Percentiles rank a stretch among this genome's conserved stretches.
These are phyloP conservation scores for Emydocephalus ijimae DNA, from an alignment of 2,113 vertebrate genomes.

Conservation along the genomic window DNA sequence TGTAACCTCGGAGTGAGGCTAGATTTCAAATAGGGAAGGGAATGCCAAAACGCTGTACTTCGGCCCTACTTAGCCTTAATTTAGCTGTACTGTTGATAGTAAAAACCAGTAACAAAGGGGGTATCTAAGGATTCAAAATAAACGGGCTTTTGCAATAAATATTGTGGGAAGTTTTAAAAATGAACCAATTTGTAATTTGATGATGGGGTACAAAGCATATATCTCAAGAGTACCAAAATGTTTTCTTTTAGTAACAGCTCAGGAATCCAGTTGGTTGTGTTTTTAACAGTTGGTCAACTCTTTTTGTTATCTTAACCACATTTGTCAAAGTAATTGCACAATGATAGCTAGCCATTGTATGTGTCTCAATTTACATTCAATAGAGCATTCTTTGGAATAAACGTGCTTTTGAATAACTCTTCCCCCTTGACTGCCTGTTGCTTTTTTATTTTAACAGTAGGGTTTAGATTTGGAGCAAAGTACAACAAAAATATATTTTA, in stretches of 20 bases:
- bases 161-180: background rate
- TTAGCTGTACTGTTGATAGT: background rate
- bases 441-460: background rate
- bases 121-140: background rate
- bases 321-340: background rate
- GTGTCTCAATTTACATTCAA: background rate
- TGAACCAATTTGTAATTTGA: background rate
- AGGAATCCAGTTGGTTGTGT: background rate
- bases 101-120: conserved; percentile 2
- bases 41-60: background rate
- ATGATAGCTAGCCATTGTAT: background rate
- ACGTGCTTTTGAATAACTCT: background rate
- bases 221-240: background rate
- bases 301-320: background rate
- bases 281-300: background rate
- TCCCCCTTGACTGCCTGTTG: background rate
- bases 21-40: conserved; percentile 13
- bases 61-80: background rate
- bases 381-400: background rate
- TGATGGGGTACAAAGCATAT: background rate
- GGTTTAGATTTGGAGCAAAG: background rate
- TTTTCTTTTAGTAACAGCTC: background rate
- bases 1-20: conserved; percentile 26
- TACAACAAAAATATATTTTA: background rate
- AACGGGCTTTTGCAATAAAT: background rate